phyloP scores from a whole-genome alignment of 2,888 invertebrate species.

The Xylocampa areola region DNA sequence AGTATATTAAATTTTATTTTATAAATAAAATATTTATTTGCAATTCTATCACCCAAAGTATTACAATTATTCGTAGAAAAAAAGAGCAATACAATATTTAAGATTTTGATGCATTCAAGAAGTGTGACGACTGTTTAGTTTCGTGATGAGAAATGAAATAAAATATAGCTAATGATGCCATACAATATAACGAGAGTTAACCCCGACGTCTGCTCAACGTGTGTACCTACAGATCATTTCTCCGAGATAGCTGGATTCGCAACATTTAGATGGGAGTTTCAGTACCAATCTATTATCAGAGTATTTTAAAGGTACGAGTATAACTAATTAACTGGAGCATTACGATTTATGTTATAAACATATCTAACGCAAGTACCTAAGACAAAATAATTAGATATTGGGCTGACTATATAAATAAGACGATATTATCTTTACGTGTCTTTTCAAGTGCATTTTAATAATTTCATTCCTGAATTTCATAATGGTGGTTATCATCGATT shows the following conservation, averaged over 20 bases:
- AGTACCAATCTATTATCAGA: slow-evolving; percentile 49
- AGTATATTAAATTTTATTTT: too few species aligned
- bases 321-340: slow-evolving; percentile 34
- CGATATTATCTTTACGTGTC: too few species aligned
- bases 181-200: slow-evolving; percentile 9
- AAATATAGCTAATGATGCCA: not conserved
- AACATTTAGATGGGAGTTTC: slow-evolving; percentile 52
- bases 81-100: not conserved
- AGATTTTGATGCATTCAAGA: not conserved
- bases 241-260: slow-evolving; percentile 43
- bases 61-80: too few species aligned
- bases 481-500: too few species aligned
- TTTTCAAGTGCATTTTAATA: too few species aligned
- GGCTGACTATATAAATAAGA: slow-evolving; percentile 24
- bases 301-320: slow-evolving; percentile 42
- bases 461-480: too few species aligned
- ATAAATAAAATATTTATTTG: too few species aligned
- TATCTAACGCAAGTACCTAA: too few species aligned
- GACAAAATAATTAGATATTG: slow-evolving; percentile 40
- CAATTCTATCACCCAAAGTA: too few species aligned
- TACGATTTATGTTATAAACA: slow-evolving; percentile 32
- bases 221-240: slow-evolving; percentile 52
- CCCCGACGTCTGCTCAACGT: slow-evolving; percentile 38
- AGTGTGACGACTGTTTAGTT: too few species aligned
- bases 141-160: not conserved